A percentile compares a stretch with the other conserved stretches of the same genome.
Conservation (phyloP, 1,140 invertebrate genomes). For the fruit fly (Drosophila melanogaster) region Release_6_plus_ISO1_MT NT_033779.5:2535501-2536000, state of each 20-base stretch:
- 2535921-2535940: conserved; percentile 8
- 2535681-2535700: conserved; percentile 17
- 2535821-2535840: conserved; percentile 54
- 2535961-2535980: conserved; percentile 21
- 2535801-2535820: conserved; percentile 54
- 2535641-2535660: conserved; percentile 43
- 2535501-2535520: conserved; percentile 26
- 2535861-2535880: conserved; percentile 80
- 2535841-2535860: conserved; percentile 77
- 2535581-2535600: conserved; percentile 73
- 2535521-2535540: conserved; percentile 76
- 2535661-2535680: conserved; percentile 31
- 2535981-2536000: conserved; percentile 7
- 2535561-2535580: conserved; percentile 57
- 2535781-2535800: conserved; percentile 54
- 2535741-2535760: conserved; percentile 68
- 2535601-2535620: conserved; percentile 80
- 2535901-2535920: conserved; percentile 77
- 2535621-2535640: conserved; percentile 77
- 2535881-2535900: conserved; percentile 61
- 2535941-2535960: conserved; percentile 59
- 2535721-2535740: conserved; percentile 75
- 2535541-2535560: conserved; percentile 23
- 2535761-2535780: conserved; percentile 61
- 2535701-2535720: conserved; percentile 64